Evolutionary conservation across 2,888 invertebrate species (phyloP), one percentile per base, ranked within the genome.

Genomic region (Macrophya alboannulata): DNA sequence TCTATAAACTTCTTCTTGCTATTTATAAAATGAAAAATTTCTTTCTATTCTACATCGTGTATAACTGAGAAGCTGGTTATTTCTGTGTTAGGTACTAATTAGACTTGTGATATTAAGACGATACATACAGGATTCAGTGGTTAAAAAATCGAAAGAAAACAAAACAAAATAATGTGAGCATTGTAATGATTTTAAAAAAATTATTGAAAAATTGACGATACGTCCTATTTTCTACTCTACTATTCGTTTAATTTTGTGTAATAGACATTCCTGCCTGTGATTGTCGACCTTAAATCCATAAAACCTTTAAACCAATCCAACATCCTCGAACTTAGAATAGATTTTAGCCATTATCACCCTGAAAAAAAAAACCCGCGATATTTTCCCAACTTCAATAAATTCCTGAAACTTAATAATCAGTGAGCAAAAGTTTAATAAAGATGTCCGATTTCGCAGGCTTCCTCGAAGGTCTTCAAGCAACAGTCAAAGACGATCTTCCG

Each of bases 401-500:
- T 6, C 17, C 68, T 68, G 1, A 15, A 37, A 37, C 10, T 21
- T 31, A 68, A 37, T 37, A 31, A 68, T 68, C 31, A 31, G 15
- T 15, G 17, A 72, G 5, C 3, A 72, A 31, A 4, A 72, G 43
- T 45, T 12, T 17, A 72, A n/a, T 40, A 43, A 25, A n/a, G 3
- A 74, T 43, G 9, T 25, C 59, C 21, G 6, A 43, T 81, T 81
- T 81, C 51, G 21, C 43, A 81, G 81, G 81, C 81, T 62, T 10
- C 48, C 59, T 37, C 37, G 21, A 81, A 25, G 45, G 12, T 68
- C 68, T 40, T 25, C 83, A 21, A 62, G 31, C 6, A 45, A 68
- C 48, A 83, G 68, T 43, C 65, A 68, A 15, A 88, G 91, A 77
- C 89, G 90, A 40, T 92, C 91, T 43, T 92, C 92, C 25, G 92